Evolutionary conservation across 1,140 invertebrate genomes (phyloP).

Genomic region (Bombus huntii): DNA sequence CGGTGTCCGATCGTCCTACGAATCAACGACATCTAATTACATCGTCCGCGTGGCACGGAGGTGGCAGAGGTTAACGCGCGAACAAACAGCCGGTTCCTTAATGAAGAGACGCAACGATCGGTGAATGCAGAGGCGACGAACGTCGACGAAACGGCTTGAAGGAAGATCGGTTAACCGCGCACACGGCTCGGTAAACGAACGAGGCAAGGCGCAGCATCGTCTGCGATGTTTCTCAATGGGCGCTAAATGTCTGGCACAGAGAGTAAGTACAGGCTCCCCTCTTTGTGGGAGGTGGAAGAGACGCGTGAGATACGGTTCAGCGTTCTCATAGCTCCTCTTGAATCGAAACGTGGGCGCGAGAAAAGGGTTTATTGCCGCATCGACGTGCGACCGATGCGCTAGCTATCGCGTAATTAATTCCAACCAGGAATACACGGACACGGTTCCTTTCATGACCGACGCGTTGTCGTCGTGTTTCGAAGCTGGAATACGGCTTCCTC

Average conservation of each 20-base stretch:
- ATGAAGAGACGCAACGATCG: background rate
- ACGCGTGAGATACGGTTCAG: slow-evolving; percentile 63
- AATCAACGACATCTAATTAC: slow-evolving; percentile 10
- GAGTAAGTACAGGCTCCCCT: slow-evolving; percentile 4
- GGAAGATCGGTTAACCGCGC: slow-evolving; percentile 47
- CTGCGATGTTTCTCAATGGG: slow-evolving; percentile 66
- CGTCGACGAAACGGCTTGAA: slow-evolving; percentile 24
- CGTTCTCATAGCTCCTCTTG: slow-evolving; percentile 57
- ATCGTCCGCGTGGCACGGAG: background rate
- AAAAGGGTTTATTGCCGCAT: slow-evolving; percentile 60
- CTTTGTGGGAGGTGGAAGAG: slow-evolving; percentile 51
- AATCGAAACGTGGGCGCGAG: slow-evolving; percentile 48
- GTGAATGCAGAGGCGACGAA: background rate
- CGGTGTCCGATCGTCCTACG: background rate
- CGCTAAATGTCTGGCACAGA: slow-evolving; percentile 60
- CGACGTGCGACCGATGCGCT: slow-evolving; percentile 35
- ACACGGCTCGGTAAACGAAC: slow-evolving; percentile 38
- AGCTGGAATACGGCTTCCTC: background rate
- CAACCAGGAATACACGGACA: background rate
- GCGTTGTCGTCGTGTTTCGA: background rate
- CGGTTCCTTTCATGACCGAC: background rate
- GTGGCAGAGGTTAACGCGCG: background rate
- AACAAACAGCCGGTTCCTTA: slow-evolving; percentile 8
- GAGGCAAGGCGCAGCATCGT: slow-evolving; percentile 55
- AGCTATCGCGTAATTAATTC: slow-evolving; percentile 56